These are phyloP conservation scores for Nephrotoma appendiculata DNA, from an alignment of 2,888 invertebrate genomes.

Conservation along the genomic window DNA sequence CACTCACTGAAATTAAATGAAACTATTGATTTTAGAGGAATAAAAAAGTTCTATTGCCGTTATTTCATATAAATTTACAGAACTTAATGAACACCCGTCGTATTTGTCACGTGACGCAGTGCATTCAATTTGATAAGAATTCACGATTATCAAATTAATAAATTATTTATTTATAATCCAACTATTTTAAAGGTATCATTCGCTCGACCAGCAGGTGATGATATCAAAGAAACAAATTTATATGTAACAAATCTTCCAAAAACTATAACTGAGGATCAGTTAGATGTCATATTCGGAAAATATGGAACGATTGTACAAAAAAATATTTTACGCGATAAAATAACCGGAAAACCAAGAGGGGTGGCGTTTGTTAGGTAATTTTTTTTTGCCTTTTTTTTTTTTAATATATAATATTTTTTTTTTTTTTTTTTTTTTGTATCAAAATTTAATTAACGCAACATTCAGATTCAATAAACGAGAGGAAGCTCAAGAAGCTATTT, in stretches of 20 bases:
- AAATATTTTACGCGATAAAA: constrained; percentile 77
- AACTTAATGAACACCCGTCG: too few species aligned
- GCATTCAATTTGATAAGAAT: neutral
- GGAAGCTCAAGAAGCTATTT: constrained; percentile 82
- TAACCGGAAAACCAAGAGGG: constrained; percentile 74
- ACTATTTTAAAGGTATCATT: constrained; percentile 54
- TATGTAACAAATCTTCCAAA: constrained; percentile 88
- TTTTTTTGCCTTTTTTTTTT: constrained; percentile 5
- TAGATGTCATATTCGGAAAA: constrained; percentile 72
- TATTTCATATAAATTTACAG: too few species aligned
- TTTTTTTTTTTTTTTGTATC: constrained; percentile 9
- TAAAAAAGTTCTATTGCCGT: too few species aligned
- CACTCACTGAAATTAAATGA: too few species aligned
- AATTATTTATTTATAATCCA: neutral
- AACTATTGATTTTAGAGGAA: too few species aligned
- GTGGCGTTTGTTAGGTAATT: constrained; percentile 81
- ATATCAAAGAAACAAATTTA: constrained; percentile 85
- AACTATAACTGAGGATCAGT: constrained; percentile 66
- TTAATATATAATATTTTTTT: constrained; percentile 1
- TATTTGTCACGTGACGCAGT: neutral
- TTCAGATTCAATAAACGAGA: constrained; percentile 70
- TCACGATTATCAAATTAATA: neutral
- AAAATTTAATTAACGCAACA: neutral
- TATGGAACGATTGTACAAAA: constrained; percentile 87
- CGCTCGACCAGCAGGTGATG: constrained; percentile 80